These are phyloP conservation scores for Lycocerus yunnanus DNA, from an alignment of 2,888 invertebrate species.

Conservation along the genomic window DNA sequence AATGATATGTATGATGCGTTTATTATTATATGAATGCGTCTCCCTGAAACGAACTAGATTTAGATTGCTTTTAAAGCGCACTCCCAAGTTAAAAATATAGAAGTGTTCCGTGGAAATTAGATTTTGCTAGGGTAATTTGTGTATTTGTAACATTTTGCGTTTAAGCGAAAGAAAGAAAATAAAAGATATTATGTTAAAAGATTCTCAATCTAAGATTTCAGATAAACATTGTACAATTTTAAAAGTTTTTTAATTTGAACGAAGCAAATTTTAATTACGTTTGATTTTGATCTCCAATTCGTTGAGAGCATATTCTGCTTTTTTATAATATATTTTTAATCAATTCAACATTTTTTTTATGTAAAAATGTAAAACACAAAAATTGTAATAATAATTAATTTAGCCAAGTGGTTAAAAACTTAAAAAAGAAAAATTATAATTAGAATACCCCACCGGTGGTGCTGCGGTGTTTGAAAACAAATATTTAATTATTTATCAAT, in stretches of 20 bases:
- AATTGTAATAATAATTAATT: background rate
- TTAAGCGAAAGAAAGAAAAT: conserved; percentile 22
- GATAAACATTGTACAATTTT: conserved; percentile 27
- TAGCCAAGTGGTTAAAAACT: background rate
- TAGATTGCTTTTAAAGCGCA: conserved; percentile 22
- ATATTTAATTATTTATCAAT: conserved; percentile 31
- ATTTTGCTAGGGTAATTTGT: conserved; percentile 28
- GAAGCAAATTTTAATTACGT: conserved; percentile 29
- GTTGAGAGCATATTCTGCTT: background rate
- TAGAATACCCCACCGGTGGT: background rate
- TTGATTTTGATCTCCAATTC: conserved; percentile 24
- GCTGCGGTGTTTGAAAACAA: conserved; percentile 1
- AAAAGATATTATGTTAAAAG: conserved; percentile 25
- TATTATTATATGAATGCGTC: conserved; percentile 54
- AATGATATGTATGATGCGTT: conserved; percentile 57
- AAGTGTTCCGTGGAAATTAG: conserved; percentile 21
- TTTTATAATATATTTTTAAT: background rate
- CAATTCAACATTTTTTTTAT: background rate
- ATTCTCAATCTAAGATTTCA: conserved; percentile 24
- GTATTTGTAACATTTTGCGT: conserved; percentile 26
- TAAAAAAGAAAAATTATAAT: background rate
- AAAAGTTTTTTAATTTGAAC: conserved; percentile 30
- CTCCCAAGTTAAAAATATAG: conserved; percentile 23
- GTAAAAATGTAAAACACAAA: background rate
- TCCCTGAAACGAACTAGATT: conserved; percentile 21